A percentile compares a stretch with the other conserved stretches of the same genome.
These are phyloP conservation scores for Cotesia typhae DNA, from an alignment of 1,140 invertebrate species.

Conservation along the genomic window DNA sequence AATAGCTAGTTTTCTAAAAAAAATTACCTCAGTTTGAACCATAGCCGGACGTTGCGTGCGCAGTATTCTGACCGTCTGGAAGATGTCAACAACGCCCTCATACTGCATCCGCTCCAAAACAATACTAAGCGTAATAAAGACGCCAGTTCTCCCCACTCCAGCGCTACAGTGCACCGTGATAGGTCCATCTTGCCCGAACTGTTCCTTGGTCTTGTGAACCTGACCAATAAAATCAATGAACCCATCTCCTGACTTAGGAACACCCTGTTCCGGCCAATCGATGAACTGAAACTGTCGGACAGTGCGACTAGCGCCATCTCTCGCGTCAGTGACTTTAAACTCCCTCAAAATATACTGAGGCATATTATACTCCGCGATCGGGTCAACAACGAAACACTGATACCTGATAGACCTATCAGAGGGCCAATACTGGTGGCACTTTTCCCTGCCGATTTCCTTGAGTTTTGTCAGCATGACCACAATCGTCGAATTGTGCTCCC, in stretches of 20 bases:
- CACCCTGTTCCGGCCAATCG: slow-evolving; percentile 98
- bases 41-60: slow-evolving; percentile 97
- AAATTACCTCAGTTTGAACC: slow-evolving; percentile 95
- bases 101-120: slow-evolving; percentile 99
- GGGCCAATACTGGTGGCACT: slow-evolving; percentile 99
- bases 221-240: slow-evolving; percentile 99
- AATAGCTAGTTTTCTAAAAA: not conserved
- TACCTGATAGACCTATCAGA: slow-evolving; percentile 94
- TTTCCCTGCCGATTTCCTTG: slow-evolving; percentile 96
- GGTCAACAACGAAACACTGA: slow-evolving; percentile 97
- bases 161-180: slow-evolving; percentile 99
- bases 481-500: slow-evolving; percentile 99
- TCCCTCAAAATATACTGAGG: slow-evolving; percentile 97
- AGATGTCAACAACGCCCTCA: slow-evolving; percentile 98
- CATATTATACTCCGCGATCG: slow-evolving; percentile 99
- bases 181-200: slow-evolving; percentile 99
- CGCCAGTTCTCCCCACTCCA: slow-evolving; percentile 96
- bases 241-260: slow-evolving; percentile 96
- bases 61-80: slow-evolving; percentile 97
- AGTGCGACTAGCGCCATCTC: slow-evolving; percentile 95
- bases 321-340: slow-evolving; percentile 95
- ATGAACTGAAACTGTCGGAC: slow-evolving; percentile 99
- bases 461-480: slow-evolving; percentile 98
- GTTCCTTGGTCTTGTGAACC: slow-evolving; percentile 99
- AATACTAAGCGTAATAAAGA: slow-evolving; percentile 97